Evolutionary conservation across 2,113 vertebrate genomes (phyloP), one percentile per base, ranked within the genome.

Genomic region (Fulmarus glacialis): DNA sequence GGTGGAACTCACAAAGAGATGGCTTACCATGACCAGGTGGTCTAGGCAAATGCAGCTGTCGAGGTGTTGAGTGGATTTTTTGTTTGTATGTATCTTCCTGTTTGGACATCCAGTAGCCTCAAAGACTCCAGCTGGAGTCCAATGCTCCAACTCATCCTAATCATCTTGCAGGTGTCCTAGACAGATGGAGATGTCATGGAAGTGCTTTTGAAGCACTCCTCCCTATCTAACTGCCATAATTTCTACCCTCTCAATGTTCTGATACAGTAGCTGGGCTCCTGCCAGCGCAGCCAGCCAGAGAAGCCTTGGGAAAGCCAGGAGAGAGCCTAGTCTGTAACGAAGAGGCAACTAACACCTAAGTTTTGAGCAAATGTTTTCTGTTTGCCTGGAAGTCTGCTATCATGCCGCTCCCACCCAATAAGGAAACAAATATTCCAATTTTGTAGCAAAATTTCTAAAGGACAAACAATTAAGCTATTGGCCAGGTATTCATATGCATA

Each of bases 181-280:
- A 29, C 83, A 96, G 95, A 91, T 86, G 91, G 94, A 87, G 38
- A 62, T 63, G 87, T 77, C 72, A 91, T 59, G 72, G 75, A 94
- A 80, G 59, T 83, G 94, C 45, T 90, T 93, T 73, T 78, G 91
- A 89, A 73, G 75, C 38, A 50, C 17, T 70, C 13, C 63, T 96
- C 32, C n/a, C 9, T 70, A 5, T 58, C 38, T 53, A 53, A 59
- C 30, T 80, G 15, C 27, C 12, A 21, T 38, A 0, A 17, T 73
- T 93, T 90, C 71, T 86, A 15, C 38, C 62, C 64, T 77, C 64
- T 81, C 42, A 21, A 4, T 15, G 8, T 70, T 89, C 50, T 78
- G 50, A 34, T 81, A 7, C 30, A 58, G 34, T 43, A 70, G 34
- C 63, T 89, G 67, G 12, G 52, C 58, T 92, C 45, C 30, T 73